Evolutionary conservation across 92 coral and sea anemone genomes (phyloP).

Genomic region (Virgularia gustaviana): DNA sequence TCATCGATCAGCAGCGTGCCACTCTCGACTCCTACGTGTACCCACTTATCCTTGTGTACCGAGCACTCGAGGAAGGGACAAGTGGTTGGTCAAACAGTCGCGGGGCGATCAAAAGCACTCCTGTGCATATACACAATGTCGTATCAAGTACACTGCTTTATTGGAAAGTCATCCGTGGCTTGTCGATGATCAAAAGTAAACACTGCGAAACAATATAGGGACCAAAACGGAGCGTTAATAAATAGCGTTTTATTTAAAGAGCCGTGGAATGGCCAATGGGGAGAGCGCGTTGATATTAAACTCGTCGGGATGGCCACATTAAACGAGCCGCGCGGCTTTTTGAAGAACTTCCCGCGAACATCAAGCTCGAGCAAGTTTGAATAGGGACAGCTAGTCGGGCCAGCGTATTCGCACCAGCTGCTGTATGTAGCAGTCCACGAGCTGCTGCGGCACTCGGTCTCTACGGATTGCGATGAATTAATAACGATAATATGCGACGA

Average conservation of each 20-base stretch:
- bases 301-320: conserved; percentile 18
- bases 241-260: conserved; percentile 39
- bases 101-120: no score
- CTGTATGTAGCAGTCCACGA: neutral
- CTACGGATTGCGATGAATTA: conserved; percentile 32
- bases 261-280: conserved; percentile 13
- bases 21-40: no score
- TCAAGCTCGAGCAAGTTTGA: conserved; percentile 13
- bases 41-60: no score
- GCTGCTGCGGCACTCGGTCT: conserved; percentile 17
- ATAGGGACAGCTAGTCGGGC: conserved; percentile 42
- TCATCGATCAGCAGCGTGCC: no score
- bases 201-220: conserved; percentile 33
- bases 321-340: conserved; percentile 40
- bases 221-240: conserved; percentile 39
- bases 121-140: neutral
- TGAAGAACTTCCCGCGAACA: conserved; percentile 9
- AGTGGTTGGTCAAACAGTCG: neutral
- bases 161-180: neutral
- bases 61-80: neutral
- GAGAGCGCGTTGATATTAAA: conserved; percentile 20
- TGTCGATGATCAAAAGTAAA: conserved; percentile 37
- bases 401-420: no score
- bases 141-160: neutral
- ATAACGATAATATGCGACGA: neutral